Evolutionary conservation across 2,888 invertebrate genomes (phyloP), one percentile per base, ranked within the genome.

Genomic region (Alviniconcha strummeri): DNA sequence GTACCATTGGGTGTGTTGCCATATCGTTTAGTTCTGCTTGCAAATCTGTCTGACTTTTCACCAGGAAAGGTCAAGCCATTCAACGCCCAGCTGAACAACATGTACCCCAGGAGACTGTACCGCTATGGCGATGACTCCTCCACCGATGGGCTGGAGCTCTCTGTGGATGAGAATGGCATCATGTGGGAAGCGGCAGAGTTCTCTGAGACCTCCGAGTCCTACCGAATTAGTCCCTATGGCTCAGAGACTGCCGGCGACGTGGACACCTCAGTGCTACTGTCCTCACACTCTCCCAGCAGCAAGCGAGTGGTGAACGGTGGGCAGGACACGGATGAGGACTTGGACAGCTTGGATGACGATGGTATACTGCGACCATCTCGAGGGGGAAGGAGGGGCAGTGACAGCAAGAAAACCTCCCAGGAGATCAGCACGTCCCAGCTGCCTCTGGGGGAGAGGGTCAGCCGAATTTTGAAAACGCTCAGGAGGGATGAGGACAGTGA

Each of bases 111-210:
- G 57, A 77, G 57, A 36, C 52, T 52, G 64, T 64, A 78, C 64
- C 36, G 78, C 8, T 78, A 52, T n/a, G 11, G 19, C 0, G 82
- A 82, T 8, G 75, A 77, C 56, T 75, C 76, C 13, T 81, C 75
- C 9, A 72, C 83, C 19, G 83, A 60, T 5, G 81, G 82, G 7
- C 60, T 83, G 69, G 84, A 85, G 60, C 78, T 88, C 36, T 84
- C 86, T 6, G 86, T 91, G 85, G 90, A 91, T 84, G 90, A 90
- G n/a, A 87, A 90, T 85, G 90, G 90, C 9, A 90, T 90, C 60
- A 82, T 91, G 57, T 91, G 90, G 90, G 90, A 89, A 9, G 83
- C 86, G 19, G 85, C 84, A 5, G 77, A 86, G 84, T 84, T 87
- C 11, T 84, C 85, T 4, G 80, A 86, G 84, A 19, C 85, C 79